Base-by-base conservation (phyloP, 2,797 vertebrate genomes). In the Syncerus caffer region DNA sequence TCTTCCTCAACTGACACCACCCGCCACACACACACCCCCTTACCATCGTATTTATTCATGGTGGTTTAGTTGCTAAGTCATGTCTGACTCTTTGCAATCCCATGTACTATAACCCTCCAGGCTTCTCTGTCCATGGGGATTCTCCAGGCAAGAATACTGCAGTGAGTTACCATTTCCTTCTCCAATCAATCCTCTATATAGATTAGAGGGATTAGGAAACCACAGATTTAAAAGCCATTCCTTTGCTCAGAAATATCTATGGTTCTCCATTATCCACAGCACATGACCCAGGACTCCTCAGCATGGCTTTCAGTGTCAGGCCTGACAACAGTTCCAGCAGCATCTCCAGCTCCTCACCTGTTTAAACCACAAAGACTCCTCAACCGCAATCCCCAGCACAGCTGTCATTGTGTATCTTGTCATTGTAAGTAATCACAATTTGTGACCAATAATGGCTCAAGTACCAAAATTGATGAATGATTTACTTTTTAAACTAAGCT, bases 401-500 rank as follows among this genome's bases (percentile, higher is more conserved):
- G 7, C 82, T 51, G 78, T n/a, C 78, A 19, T 2, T 23, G 50
- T 64, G 6, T 17, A 76, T 31, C 76, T 67, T 92, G 14, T 85
- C 90, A 83, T 19, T 45, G 7, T 85, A 93, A 79, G 47, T 79
- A 55, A 21, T 67, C 55, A 90, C 17, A 92, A 13, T 25, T 34
- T 91, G 60, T 88, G 38, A 86, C 86, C 27, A 51, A 45, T 51
- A 92, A 85, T 64, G 57, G 19, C 51, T 93, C 38, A 62, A 90
- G 42, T 60, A 86, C 11, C 79, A 86, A 94, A 82, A 89, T 5
- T 13, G 71, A 10, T 74, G 31, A 92, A 82, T 84, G 79, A 45
- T 19, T 58, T 88, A 57, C n/a, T 93, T 97, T 94, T 76, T 50
- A 51, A 93, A 92, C 57, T 83, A 96, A 93, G 45, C 34, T 94